These are phyloP conservation scores for Anthonomus grandis DNA, from an alignment of 1,140 invertebrate genomes.

Conservation along the genomic window DNA sequence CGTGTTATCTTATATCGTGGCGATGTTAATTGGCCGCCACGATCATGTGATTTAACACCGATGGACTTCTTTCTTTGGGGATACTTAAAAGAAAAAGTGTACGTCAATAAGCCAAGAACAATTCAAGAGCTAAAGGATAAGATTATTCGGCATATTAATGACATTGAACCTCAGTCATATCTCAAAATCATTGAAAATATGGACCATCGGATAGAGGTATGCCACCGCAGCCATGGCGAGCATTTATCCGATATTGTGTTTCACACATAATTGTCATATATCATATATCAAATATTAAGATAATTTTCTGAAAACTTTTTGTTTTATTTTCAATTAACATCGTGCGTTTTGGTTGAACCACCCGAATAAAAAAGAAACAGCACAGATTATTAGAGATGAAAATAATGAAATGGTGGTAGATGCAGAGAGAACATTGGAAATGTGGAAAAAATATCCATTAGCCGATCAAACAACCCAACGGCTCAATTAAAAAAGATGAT, in stretches of 20 bases:
- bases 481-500: too few relatives aligned
- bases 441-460: too few relatives aligned
- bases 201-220: too few relatives aligned
- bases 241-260: neutral
- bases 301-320: too few relatives aligned
- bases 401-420: too few relatives aligned
- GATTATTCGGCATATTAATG: neutral
- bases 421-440: too few relatives aligned
- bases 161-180: neutral
- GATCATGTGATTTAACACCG: slow-evolving; percentile 34
- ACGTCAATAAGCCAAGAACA: slow-evolving; percentile 7
- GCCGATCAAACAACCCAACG: too few relatives aligned
- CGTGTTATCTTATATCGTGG: slow-evolving; percentile 30
- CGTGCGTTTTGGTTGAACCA: too few relatives aligned
- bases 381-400: too few relatives aligned
- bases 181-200: neutral
- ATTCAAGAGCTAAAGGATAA: neutral
- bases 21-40: slow-evolving; percentile 44
- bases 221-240: neutral
- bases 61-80: slow-evolving; percentile 40
- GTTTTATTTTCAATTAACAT: too few relatives aligned
- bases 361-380: too few relatives aligned
- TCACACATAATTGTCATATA: neutral
- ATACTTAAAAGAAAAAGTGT: slow-evolving; percentile 13
- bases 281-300: too few relatives aligned